phyloP scores from a whole-genome alignment of 1,140 invertebrate species.

The Zophobas morio region DNA sequence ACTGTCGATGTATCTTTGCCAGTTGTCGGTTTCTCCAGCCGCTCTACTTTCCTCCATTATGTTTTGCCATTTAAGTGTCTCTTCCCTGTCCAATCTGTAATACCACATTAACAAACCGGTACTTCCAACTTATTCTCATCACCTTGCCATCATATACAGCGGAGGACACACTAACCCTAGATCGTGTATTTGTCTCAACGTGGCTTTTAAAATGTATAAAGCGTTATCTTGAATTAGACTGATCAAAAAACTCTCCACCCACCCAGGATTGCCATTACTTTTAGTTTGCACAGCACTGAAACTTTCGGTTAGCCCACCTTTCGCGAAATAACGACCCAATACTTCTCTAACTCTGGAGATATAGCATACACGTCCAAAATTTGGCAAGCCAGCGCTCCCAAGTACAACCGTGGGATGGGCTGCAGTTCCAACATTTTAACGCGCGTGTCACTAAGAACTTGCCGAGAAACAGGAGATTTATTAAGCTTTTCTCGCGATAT shows the following conservation, averaged over 20 bases:
- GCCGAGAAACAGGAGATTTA: conserved; percentile 24
- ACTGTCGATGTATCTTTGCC: conserved; percentile 62
- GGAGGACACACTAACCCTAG: conserved; percentile 68
- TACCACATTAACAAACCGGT: too few species aligned
- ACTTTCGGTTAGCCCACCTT: not conserved
- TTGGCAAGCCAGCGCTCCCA: conserved; percentile 75
- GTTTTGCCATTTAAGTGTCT: conserved; percentile 53
- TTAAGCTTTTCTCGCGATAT: conserved; percentile 56
- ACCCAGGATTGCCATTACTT: conserved; percentile 75
- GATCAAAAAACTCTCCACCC: conserved; percentile 76
- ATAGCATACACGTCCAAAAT: conserved; percentile 74
- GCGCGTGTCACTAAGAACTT: conserved; percentile 58
- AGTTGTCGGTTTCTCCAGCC: conserved; percentile 27
- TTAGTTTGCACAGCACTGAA: conserved; percentile 72
- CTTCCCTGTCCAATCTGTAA: conserved; percentile 50
- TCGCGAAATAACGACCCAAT: conserved; percentile 46
- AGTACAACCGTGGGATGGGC: conserved; percentile 71
- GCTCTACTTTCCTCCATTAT: conserved; percentile 54
- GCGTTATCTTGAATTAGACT: conserved; percentile 72
- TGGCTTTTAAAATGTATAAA: conserved; percentile 67
- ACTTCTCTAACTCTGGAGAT: conserved; percentile 76
- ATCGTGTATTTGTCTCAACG: conserved; percentile 62
- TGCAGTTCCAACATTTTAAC: conserved; percentile 61
- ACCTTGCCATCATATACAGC: conserved; percentile 67
- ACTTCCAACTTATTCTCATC: not conserved